A percentile compares a stretch with the other conserved stretches of the same genome.
phyloP scores from a whole-genome alignment of 23 tunicate species.

The Trididemnum nubilum region DNA sequence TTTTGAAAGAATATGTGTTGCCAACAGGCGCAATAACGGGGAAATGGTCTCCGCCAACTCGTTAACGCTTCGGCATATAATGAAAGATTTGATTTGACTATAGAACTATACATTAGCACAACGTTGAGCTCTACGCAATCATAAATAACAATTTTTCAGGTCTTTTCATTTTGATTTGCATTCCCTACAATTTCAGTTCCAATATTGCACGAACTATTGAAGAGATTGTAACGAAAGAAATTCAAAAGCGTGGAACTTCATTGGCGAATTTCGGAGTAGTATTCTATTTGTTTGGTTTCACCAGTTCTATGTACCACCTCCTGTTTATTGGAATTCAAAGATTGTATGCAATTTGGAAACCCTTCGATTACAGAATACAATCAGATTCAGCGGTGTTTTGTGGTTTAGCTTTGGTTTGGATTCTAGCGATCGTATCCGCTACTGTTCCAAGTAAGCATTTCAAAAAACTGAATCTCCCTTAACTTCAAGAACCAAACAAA shows the following conservation, averaged over 20 bases:
- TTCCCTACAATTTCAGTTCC: slow-evolving; percentile 29
- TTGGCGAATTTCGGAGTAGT: slow-evolving; percentile 13
- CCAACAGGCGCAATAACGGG: no score
- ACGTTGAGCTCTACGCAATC: no score
- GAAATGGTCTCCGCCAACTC: no score
- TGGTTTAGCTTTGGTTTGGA: slow-evolving; percentile 32
- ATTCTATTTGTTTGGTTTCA: slow-evolving; percentile 21
- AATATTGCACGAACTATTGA: background rate
- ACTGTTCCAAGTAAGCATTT: slow-evolving; percentile 39
- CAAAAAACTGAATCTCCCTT: no score
- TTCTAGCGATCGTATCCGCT: slow-evolving; percentile 12
- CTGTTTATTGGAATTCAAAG: slow-evolving; percentile 20
- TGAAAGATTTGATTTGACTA: no score
- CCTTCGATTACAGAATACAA: slow-evolving; percentile 1
- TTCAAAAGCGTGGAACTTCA: background rate
- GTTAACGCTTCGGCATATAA: no score
- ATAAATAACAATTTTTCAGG: slow-evolving; percentile 26
- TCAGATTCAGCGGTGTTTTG: background rate
- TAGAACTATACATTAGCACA: no score
- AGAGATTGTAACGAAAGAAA: background rate
- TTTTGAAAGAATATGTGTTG: no score
- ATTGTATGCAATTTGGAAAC: slow-evolving; percentile 25
- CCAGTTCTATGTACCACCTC: slow-evolving; percentile 37
- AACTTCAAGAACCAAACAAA: no score
- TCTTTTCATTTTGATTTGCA: background rate